Evolutionary conservation across 2,888 invertebrate genomes (phyloP).

Genomic region (Exephanes ischioxanthus): DNA sequence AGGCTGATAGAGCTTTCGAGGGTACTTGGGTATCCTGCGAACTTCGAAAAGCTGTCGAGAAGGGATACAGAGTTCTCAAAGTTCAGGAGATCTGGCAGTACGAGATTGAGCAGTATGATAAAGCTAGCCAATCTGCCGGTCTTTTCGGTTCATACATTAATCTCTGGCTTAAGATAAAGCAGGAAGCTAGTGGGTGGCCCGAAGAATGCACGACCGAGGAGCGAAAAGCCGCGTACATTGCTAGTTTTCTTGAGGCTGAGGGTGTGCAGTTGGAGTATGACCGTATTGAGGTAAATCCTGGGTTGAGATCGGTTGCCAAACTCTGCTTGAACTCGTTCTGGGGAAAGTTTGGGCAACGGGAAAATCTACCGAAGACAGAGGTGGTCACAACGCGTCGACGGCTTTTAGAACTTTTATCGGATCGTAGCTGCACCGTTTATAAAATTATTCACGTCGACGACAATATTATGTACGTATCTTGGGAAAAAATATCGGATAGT

Average conservation of each 20-base stretch:
- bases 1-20: background rate
- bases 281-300: constrained; percentile 49
- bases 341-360: too few species aligned
- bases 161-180: constrained; percentile 43
- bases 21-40: too few species aligned
- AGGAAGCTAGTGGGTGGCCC: constrained; percentile 54
- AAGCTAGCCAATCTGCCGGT: constrained; percentile 1
- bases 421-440: too few species aligned
- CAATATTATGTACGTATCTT: too few species aligned
- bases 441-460: too few species aligned
- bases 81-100: background rate
- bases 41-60: background rate
- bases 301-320: constrained; percentile 44
- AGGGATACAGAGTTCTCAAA: background rate
- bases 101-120: background rate
- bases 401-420: too few species aligned
- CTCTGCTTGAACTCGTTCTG: constrained; percentile 40
- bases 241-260: too few species aligned
- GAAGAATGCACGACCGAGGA: constrained; percentile 27
- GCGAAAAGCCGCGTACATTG: background rate
- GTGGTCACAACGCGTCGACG: too few species aligned
- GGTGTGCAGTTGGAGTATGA: background rate
- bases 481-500: too few species aligned
- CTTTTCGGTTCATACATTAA: constrained; percentile 45
- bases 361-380: too few species aligned